Base-by-base conservation (phyloP, 2,888 invertebrate species). In the Cheilosia vernalis region DNA sequence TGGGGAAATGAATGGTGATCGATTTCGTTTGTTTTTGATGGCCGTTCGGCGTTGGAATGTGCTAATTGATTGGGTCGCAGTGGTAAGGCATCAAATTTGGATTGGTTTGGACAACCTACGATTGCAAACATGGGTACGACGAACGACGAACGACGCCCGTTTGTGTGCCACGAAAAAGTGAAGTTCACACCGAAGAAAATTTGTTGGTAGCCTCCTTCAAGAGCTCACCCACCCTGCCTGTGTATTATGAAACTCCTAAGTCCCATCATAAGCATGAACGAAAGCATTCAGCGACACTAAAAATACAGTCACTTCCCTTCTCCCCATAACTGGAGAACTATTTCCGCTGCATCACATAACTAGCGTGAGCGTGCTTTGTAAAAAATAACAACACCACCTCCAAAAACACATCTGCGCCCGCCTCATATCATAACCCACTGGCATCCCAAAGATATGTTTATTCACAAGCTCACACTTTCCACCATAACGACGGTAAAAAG, bases 391-490 rank as follows among this genome's bases (percentile, higher is more conserved):
- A 64, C 51, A 72, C 70, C 70, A 51, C 69, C 53, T 63, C 30
- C 60, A 17, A 21, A 73, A 80, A 73, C 79, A 74, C 61, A 80
- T 74, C 74, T 60, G 64, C 74, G 70, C 70, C 74, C 64, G 74
- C 66, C 70, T 30, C 21, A 7, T 24, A 51, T 56, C 73, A 84
- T 64, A 74, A 74, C 74, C 69, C 74, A 76, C 70, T 76, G 80
- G 69, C 76, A 51, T 17, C 49, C 84, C 64, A 58, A 76, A 60
- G 74, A 70, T 80, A 80, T 85, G 84, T 85, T 85, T 85, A 85
- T 85, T 85, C 80, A 85, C 76, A 85, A 80, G 72, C 76, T 76
- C 72, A 80, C 80, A 85, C 76, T 42, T 44, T 67, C 72, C 19
- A 19, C 17, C 47, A 9, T 19, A 19, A 47, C 19, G 19, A 10